These are phyloP conservation scores for Erebia epiphron DNA, from an alignment of 2,888 invertebrate genomes.

Conservation along the genomic window DNA sequence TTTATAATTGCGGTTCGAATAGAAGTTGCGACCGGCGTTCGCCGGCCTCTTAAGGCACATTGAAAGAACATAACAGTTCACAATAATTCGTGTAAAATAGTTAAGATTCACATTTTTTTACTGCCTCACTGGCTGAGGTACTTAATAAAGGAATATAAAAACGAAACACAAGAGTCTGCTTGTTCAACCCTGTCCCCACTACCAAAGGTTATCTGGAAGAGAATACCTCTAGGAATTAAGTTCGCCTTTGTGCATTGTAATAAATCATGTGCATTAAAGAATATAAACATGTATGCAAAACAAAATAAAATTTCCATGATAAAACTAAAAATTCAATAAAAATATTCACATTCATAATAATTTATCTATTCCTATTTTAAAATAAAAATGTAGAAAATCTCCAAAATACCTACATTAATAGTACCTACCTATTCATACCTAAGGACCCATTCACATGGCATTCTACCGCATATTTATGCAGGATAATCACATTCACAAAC, in stretches of 20 bases:
- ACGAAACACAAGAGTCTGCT: neutral
- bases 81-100: neutral
- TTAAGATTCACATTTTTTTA: neutral
- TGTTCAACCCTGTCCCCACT: neutral
- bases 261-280: too few relatives aligned
- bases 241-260: too few relatives aligned
- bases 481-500: too few relatives aligned
- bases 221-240: too few relatives aligned
- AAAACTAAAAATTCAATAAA: neutral
- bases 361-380: neutral
- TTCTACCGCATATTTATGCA: too few relatives aligned
- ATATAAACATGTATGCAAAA: neutral
- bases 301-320: conserved; percentile 10
- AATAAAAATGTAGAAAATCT: neutral
- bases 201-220: too few relatives aligned
- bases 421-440: neutral
- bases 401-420: neutral
- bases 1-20: too few relatives aligned
- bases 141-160: neutral
- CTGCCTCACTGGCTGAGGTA: conserved; percentile 14
- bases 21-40: too few relatives aligned
- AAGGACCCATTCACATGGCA: too few relatives aligned
- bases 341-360: neutral
- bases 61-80: neutral
- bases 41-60: too few relatives aligned